Conservation (phyloP, 2,797 vertebrate genomes). For the Melanotaenia boesemani region DNA sequence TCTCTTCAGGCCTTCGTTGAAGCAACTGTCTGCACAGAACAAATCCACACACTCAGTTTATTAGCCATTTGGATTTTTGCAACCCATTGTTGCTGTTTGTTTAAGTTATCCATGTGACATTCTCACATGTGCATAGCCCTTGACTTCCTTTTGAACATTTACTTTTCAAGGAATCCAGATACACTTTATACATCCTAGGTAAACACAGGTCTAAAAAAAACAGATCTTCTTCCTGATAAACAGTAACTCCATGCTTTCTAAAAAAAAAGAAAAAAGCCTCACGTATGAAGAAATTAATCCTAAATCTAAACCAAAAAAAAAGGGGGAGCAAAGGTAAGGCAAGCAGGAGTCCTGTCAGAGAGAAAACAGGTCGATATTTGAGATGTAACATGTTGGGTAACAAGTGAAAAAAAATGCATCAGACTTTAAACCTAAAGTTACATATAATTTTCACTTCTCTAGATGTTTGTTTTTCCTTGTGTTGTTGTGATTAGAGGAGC, state of each 20-base stretch:
- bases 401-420: not conserved
- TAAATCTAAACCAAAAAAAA: not conserved
- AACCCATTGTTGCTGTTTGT: slow-evolving; percentile 63
- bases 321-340: not conserved
- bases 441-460: not conserved
- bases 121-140: slow-evolving; percentile 22
- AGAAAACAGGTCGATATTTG: slow-evolving; percentile 9
- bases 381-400: not conserved
- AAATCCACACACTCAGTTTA: not conserved
- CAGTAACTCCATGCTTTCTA: slow-evolving; percentile 5
- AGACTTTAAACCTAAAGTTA: not conserved
- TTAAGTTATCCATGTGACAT: slow-evolving; percentile 53
- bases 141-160: slow-evolving; percentile 10
- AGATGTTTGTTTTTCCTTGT: not conserved
- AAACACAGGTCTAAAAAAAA: slow-evolving; percentile 20
- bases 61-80: not conserved
- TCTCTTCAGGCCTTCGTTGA: not conserved
- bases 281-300: slow-evolving; percentile 35
- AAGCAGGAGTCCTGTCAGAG: not conserved
- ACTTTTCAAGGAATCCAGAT: slow-evolving; percentile 12
- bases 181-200: not conserved
- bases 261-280: slow-evolving; percentile 25
- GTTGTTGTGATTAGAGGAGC: not conserved
- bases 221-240: slow-evolving; percentile 57
- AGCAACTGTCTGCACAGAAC: not conserved